A percentile compares a stretch with the other conserved stretches of the same genome.
Evolutionary conservation across 2,113 vertebrate species (phyloP).

Genomic region (Phoxinus phoxinus): DNA sequence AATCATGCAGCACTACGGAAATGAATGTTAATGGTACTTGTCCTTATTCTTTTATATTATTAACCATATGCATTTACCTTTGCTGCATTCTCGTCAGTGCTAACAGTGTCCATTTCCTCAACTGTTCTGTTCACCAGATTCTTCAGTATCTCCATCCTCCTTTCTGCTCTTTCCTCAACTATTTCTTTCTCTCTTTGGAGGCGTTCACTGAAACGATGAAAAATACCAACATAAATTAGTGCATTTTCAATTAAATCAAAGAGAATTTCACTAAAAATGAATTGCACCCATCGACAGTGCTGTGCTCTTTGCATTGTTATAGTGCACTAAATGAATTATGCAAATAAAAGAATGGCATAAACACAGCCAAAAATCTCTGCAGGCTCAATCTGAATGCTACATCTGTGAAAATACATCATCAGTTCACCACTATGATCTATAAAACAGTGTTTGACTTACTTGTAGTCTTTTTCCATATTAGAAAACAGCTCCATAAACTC

Average conservation of each 20-base stretch:
- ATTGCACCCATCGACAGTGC: not conserved
- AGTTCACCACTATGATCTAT: no score
- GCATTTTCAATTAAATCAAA: not conserved
- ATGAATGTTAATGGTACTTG: not conserved
- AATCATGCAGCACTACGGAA: no score
- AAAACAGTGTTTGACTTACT: constrained; percentile 68
- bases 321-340: not conserved
- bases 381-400: not conserved
- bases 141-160: constrained; percentile 86
- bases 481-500: constrained; percentile 83
- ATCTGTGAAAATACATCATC: not conserved
- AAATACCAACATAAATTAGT: constrained; percentile 8
- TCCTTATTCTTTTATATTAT: not conserved
- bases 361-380: not conserved
- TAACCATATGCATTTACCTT: constrained; percentile 19
- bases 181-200: constrained; percentile 80
- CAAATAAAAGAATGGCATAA: not conserved
- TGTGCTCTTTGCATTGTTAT: not conserved
- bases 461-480: constrained; percentile 83
- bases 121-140: constrained; percentile 74
- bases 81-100: not conserved
- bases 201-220: constrained; percentile 71
- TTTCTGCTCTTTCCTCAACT: constrained; percentile 84
- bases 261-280: not conserved
- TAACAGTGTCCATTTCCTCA: not conserved